A percentile compares a stretch with the other conserved stretches of the same genome.
phyloP scores from a whole-genome alignment of 2,113 vertebrate species.

The Rynchops niger region DNA sequence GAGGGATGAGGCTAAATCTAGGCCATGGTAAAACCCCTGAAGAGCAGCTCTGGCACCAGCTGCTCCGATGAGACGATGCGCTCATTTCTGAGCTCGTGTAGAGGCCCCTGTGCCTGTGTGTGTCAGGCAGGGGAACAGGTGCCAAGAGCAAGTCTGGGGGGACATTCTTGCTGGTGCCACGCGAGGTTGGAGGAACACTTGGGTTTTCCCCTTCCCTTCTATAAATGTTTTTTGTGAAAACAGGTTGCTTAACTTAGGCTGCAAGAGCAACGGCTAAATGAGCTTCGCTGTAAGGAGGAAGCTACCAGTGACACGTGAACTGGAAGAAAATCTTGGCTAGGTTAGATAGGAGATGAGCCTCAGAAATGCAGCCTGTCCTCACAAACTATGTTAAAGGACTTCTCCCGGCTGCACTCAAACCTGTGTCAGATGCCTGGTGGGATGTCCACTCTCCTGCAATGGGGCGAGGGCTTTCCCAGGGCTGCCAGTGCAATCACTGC shows the following conservation, averaged over 20 bases:
- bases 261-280: background rate
- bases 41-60: background rate
- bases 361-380: background rate
- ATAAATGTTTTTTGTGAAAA: background rate
- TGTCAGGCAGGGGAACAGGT: background rate
- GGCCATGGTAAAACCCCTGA: background rate
- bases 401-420: background rate
- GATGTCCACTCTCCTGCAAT: background rate
- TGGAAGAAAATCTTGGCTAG: background rate
- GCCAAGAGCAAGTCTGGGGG: background rate
- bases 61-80: background rate
- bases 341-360: background rate
- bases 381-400: background rate
- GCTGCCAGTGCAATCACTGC: background rate
- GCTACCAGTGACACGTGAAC: background rate
- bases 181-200: background rate
- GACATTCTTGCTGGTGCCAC: slow-evolving; percentile 14
- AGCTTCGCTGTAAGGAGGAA: background rate
- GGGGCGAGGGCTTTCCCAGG: background rate
- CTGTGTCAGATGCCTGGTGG: background rate
- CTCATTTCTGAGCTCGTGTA: background rate
- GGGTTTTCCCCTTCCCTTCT: background rate
- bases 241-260: slow-evolving; percentile 26
- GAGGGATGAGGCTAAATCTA: slow-evolving; percentile 17
- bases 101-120: background rate